Evolutionary conservation across 2,113 vertebrate genomes (phyloP).

Genomic region (Zapus hudsonius): DNA sequence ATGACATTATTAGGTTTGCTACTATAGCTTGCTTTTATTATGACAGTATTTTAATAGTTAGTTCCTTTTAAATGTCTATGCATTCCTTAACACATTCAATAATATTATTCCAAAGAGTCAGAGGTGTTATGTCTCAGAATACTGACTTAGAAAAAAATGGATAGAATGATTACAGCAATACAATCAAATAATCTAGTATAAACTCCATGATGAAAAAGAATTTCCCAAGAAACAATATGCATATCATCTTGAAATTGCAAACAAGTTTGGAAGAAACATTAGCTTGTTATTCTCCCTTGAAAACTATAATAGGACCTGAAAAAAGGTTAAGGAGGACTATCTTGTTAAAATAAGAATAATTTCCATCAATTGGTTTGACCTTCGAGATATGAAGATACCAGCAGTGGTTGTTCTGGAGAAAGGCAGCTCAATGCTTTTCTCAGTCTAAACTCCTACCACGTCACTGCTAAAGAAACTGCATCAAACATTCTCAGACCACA

Average conservation of each 20-base stretch:
- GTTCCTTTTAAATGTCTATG: not conserved
- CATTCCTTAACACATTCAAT: not conserved
- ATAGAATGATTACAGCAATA: not conserved
- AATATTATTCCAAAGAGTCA: not conserved
- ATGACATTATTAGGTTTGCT: not conserved
- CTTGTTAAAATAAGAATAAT: constrained; percentile 54
- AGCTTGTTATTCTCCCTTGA: not conserved
- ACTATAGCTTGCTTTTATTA: not conserved
- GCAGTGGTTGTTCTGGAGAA: constrained; percentile 22
- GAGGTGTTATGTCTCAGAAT: not conserved
- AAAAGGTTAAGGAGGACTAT: not conserved
- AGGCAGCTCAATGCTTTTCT: not conserved
- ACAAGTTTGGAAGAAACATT: constrained; percentile 10
- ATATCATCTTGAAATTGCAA: constrained; percentile 36
- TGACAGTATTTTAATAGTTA: not conserved
- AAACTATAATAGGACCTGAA: not conserved
- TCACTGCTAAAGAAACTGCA: accelerated
- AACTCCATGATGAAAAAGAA: constrained; percentile 2
- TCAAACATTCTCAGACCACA: not conserved
- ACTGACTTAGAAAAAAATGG: not conserved
- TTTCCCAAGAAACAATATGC: constrained; percentile 49
- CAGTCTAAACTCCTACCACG: not conserved
- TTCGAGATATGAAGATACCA: constrained; percentile 37
- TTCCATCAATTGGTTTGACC: constrained; percentile 40
- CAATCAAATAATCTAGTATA: constrained; percentile 47